Evolutionary conservation across 2,888 invertebrate genomes (phyloP).

Genomic region (Drosophila borealis): DNA sequence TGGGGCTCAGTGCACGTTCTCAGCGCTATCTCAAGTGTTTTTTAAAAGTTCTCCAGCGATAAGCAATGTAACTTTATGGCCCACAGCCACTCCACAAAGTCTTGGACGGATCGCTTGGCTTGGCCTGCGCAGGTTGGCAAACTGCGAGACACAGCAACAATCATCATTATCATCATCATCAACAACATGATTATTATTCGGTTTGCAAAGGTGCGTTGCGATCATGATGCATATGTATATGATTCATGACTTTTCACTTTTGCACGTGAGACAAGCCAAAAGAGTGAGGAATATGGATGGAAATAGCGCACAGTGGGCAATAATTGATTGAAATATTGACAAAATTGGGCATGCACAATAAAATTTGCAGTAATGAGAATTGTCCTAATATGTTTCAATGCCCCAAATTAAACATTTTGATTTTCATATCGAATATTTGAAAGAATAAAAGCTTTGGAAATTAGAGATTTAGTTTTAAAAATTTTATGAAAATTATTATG

Average conservation of each 20-base stretch:
- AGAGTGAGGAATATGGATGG: constrained; percentile 26
- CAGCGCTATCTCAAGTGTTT: constrained; percentile 77
- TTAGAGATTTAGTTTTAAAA: too few species aligned
- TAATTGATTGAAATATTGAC: too few species aligned
- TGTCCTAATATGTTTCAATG: too few species aligned
- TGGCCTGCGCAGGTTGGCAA: constrained; percentile 26
- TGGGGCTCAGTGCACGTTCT: constrained; percentile 54
- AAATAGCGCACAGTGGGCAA: constrained; percentile 32
- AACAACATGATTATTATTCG: constrained; percentile 47
- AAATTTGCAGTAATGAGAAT: too few species aligned
- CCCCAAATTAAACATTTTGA: too few species aligned
- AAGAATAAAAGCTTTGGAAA: too few species aligned
- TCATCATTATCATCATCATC: constrained; percentile 25
- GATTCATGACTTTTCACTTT: constrained; percentile 81
- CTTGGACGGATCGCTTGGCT: constrained; percentile 18
- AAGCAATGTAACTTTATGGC: constrained; percentile 78
- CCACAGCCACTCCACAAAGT: constrained; percentile 56
- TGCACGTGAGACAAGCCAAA: constrained; percentile 47
- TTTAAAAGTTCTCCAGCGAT: constrained; percentile 79
- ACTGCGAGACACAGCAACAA: constrained; percentile 19
- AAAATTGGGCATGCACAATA: too few species aligned
- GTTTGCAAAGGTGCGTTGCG: constrained; percentile 64
- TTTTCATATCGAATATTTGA: too few species aligned
- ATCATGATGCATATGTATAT: constrained; percentile 65
- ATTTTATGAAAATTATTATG: too few species aligned